Percentiles rank a stretch among this genome's conserved stretches.
phyloP scores from a whole-genome alignment of 1,140 invertebrate species.

The Magallana angulata region DNA sequence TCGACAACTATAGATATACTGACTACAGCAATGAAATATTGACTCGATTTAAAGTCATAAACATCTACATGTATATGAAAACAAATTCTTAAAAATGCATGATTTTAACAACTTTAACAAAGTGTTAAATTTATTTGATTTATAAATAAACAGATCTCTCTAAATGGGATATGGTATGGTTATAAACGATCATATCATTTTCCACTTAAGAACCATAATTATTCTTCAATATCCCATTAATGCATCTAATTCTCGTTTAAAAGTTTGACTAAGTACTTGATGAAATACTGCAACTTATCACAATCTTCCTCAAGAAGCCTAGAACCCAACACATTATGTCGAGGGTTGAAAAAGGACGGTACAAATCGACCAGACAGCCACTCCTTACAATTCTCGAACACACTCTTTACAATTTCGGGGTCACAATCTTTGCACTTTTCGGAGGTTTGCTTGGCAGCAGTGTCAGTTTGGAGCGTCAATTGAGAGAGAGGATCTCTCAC shows the following conservation, averaged over 20 bases:
- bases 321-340: conserved; percentile 43
- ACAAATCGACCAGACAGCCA: conserved; percentile 18
- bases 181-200: background rate
- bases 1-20: too few species aligned
- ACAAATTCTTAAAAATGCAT: too few species aligned
- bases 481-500: conserved; percentile 21
- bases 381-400: conserved; percentile 27
- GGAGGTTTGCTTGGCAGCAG: background rate
- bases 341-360: conserved; percentile 44
- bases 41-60: too few species aligned
- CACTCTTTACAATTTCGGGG: background rate
- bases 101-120: too few species aligned
- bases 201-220: background rate
- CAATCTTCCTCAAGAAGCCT: conserved; percentile 20
- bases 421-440: conserved; percentile 2
- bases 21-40: too few species aligned
- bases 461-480: background rate
- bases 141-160: too few species aligned
- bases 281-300: conserved; percentile 6
- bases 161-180: too few species aligned
- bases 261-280: conserved; percentile 29
- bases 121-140: too few species aligned
- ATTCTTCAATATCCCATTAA: too few species aligned
- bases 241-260: background rate
- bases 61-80: too few species aligned